Conservation (phyloP, 2,113 vertebrate species). For the Rhea pennata region DNA sequence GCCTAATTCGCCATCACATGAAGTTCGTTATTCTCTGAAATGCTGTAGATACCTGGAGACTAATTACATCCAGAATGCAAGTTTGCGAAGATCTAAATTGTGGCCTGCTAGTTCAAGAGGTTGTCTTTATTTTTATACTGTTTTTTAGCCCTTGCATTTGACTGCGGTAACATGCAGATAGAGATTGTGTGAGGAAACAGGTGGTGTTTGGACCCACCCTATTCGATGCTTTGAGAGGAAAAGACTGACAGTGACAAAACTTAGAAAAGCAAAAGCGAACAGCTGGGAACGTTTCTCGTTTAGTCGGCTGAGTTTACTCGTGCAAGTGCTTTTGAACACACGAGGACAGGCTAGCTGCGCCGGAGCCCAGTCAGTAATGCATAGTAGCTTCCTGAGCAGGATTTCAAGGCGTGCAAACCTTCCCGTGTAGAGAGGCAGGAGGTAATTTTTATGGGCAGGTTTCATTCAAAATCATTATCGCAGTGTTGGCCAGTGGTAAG, state of each 20-base stretch:
- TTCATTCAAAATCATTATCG: not conserved
- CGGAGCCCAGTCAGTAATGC: not conserved
- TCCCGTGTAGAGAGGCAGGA: not conserved
- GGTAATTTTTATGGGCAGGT: not conserved
- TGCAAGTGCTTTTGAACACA: not conserved
- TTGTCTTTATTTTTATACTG: not conserved
- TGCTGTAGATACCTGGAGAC: not conserved
- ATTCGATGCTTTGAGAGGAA: not conserved
- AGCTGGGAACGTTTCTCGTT: not conserved
- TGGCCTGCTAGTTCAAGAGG: not conserved
- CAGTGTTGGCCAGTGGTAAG: not conserved
- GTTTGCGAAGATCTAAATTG: not conserved
- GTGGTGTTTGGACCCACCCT: not conserved
- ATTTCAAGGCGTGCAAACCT: not conserved
- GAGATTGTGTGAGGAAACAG: not conserved
- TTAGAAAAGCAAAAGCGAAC: not conserved
- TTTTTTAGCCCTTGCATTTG: not conserved
- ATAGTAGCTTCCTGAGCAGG: not conserved
- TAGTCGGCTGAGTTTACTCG: not conserved
- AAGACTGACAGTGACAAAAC: not conserved
- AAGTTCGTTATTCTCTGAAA: not conserved
- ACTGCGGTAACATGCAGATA: slow-evolving; percentile 4
- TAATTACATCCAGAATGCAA: not conserved
- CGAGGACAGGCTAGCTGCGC: not conserved
- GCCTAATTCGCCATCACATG: not conserved